phyloP scores from a whole-genome alignment of 2,888 invertebrate species.

The Entomobrya proxima region DNA sequence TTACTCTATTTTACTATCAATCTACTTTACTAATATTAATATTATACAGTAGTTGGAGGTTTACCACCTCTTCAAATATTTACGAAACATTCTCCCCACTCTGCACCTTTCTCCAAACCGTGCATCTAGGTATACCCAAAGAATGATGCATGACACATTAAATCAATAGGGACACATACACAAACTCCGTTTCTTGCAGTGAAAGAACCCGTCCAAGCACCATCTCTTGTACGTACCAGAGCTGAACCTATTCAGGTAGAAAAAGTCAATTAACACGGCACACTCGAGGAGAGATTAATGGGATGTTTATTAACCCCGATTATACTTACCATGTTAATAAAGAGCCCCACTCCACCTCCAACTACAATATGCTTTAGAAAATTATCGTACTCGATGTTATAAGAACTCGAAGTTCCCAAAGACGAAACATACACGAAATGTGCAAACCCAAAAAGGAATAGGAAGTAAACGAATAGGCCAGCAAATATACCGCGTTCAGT shows the following conservation, averaged over 20 bases:
- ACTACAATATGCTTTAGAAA: constrained; percentile 59
- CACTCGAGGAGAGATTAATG: no score
- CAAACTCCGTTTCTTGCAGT: constrained; percentile 62
- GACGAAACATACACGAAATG: constrained; percentile 66
- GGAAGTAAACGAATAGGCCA: constrained; percentile 67
- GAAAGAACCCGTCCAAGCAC: constrained; percentile 66
- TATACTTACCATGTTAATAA: constrained; percentile 67
- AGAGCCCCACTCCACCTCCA: constrained; percentile 68
- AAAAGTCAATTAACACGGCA: no score
- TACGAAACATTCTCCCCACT: no score
- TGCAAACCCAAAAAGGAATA: constrained; percentile 62
- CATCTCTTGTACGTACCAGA: constrained; percentile 69
- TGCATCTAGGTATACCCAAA: background rate
- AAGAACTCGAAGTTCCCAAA: constrained; percentile 49
- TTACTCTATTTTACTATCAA: no score
- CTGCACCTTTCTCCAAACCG: no score
- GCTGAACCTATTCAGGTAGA: constrained; percentile 58
- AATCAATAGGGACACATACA: constrained; percentile 57
- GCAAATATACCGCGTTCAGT: constrained; percentile 66
- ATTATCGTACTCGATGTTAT: constrained; percentile 59
- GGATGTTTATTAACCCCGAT: no score
- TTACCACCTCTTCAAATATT: no score
- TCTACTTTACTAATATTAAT: no score
- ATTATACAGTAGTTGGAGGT: no score
- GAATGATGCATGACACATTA: background rate